Evolutionary conservation across 2,797 vertebrate genomes (phyloP).

Genomic region (Sarcophilus harrisii): DNA sequence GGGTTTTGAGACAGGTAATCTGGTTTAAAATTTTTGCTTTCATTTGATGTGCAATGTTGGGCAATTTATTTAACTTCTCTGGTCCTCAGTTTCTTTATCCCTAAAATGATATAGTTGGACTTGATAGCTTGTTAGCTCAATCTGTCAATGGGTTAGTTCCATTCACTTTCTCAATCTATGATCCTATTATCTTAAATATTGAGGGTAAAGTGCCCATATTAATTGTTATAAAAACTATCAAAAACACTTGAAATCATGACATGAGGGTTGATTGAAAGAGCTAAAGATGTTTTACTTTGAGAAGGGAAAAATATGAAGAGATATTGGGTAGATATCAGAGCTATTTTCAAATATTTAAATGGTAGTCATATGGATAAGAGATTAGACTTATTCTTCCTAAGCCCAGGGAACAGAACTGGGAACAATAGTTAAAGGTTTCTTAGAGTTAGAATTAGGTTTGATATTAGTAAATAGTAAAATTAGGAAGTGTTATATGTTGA

Average conservation of each 20-base stretch:
- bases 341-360: too few species aligned
- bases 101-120: too few species aligned
- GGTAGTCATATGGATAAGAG: too few species aligned
- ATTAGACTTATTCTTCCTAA: not conserved
- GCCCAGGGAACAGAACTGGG: not conserved
- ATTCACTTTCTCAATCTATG: not conserved
- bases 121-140: not conserved
- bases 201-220: not conserved
- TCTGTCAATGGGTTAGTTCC: too few species aligned
- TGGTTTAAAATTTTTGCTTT: not conserved
- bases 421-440: not conserved
- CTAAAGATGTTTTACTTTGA: not conserved
- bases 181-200: not conserved
- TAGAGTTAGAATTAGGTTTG: not conserved
- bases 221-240: not conserved
- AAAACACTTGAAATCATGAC: not conserved
- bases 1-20: not conserved
- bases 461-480: not conserved
- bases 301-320: not conserved
- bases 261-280: not conserved
- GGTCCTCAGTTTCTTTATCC: too few species aligned
- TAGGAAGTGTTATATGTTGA: not conserved
- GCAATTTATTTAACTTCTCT: too few species aligned
- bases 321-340: too few species aligned
- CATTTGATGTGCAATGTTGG: not conserved